These are phyloP conservation scores for Drosophila tani DNA, from an alignment of 1,140 invertebrate genomes.

Conservation along the genomic window DNA sequence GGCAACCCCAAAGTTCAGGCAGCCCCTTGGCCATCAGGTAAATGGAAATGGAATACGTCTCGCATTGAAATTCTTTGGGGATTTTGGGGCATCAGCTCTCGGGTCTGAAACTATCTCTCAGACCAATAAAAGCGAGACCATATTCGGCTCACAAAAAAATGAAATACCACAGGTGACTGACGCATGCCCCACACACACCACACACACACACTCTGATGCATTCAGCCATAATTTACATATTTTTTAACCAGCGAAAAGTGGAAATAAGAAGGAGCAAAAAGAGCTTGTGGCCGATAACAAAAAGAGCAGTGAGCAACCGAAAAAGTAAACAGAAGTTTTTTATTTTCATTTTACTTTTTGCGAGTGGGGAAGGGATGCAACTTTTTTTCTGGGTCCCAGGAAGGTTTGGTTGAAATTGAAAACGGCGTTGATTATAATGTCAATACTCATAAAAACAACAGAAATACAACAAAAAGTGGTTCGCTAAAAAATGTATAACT, in stretches of 20 bases:
- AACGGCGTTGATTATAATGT: conserved; percentile 83
- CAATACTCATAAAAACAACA: conserved; percentile 76
- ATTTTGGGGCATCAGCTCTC: conserved; percentile 30
- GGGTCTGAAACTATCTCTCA: conserved; percentile 55
- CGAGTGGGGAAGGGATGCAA: conserved; percentile 35
- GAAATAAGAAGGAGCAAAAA: conserved; percentile 36
- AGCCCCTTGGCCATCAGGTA: conserved; percentile 14
- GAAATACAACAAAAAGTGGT: conserved; percentile 29
- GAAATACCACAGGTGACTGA: conserved; percentile 79
- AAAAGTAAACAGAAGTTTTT: conserved; percentile 75
- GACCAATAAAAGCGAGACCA: conserved; percentile 74
- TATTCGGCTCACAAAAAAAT: conserved; percentile 33
- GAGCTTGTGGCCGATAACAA: conserved; percentile 42
- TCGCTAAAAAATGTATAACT: conserved; percentile 36
- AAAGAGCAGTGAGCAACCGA: conserved; percentile 55
- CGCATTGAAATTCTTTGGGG: conserved; percentile 41
- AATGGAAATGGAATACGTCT: conserved; percentile 44
- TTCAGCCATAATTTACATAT: conserved; percentile 73
- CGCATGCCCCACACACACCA: conserved; percentile 61
- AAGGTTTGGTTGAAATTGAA: conserved; percentile 75
- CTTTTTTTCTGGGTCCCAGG: conserved; percentile 42
- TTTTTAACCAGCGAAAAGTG: conserved; percentile 67
- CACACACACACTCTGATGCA: conserved; percentile 19
- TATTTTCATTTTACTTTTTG: conserved; percentile 4
- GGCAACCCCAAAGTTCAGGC: neutral